Conservation (phyloP, 2,888 invertebrate genomes). For the Rutpela maculata region DNA sequence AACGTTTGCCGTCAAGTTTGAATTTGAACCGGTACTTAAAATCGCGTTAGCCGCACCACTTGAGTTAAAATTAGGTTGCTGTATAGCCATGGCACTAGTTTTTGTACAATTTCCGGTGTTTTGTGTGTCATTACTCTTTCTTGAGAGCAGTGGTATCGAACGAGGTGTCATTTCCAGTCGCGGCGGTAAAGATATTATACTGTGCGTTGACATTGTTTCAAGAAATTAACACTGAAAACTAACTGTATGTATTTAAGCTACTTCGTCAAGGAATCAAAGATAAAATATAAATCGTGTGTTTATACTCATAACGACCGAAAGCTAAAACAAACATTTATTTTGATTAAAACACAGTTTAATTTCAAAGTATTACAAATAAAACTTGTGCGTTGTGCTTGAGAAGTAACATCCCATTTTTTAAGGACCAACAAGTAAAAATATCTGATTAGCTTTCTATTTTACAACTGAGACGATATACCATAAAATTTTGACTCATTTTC, state of each 20-base stretch:
- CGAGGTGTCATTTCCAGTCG: constrained; percentile 65
- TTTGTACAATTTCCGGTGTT: constrained; percentile 39
- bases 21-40: constrained; percentile 28
- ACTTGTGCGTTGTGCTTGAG: too few species aligned
- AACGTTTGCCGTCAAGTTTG: constrained; percentile 23
- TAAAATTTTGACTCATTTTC: too few species aligned
- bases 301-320: too few species aligned
- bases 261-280: too few species aligned
- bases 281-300: too few species aligned
- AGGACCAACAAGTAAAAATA: too few species aligned
- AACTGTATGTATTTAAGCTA: not conserved
- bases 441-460: too few species aligned
- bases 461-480: too few species aligned
- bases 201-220: constrained; percentile 66
- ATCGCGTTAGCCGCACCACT: constrained; percentile 34
- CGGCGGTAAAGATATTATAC: constrained; percentile 67
- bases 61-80: constrained; percentile 13
- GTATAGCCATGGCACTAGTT: constrained; percentile 15
- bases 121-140: constrained; percentile 43
- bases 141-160: constrained; percentile 58
- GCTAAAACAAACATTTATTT: too few species aligned
- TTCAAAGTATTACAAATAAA: too few species aligned
- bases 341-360: too few species aligned
- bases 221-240: not conserved
- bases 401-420: too few species aligned